Evolutionary conservation across 2,113 vertebrate species (phyloP).

Genomic region (Butorides virescens): DNA sequence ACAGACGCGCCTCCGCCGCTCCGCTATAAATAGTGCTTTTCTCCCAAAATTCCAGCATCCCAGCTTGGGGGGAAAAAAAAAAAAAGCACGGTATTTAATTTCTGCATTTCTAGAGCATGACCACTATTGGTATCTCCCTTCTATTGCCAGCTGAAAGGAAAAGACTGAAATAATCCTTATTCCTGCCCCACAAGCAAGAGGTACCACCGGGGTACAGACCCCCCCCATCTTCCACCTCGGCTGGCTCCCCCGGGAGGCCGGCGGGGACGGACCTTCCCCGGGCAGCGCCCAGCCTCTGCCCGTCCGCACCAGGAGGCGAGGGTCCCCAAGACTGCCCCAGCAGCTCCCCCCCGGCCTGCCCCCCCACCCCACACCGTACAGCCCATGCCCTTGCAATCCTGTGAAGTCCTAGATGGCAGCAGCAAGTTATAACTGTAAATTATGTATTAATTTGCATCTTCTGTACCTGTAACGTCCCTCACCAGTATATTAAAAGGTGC

Average conservation of each 20-base stretch:
- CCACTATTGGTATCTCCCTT: not conserved
- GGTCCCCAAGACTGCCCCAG: not conserved
- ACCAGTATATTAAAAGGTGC: not conserved
- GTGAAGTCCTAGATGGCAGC: fast-evolving
- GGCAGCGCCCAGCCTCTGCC: not conserved
- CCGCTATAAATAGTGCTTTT: not conserved
- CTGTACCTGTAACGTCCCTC: not conserved
- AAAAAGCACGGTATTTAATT: not conserved
- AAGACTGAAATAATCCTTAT: not conserved
- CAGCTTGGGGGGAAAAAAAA: not conserved
- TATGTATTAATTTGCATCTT: not conserved
- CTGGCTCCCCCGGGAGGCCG: not conserved
- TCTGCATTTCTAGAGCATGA: not conserved
- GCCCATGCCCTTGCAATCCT: not conserved
- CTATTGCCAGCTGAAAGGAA: not conserved
- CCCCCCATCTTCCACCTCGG: not conserved
- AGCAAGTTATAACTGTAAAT: not conserved
- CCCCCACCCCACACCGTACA: fast-evolving
- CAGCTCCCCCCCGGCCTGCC: not conserved
- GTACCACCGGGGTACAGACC: not conserved
- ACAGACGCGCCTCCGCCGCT: not conserved
- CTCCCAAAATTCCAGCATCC: not conserved
- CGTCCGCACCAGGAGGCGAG: not conserved
- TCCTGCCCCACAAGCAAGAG: not conserved
- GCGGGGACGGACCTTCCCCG: not conserved